Percentiles rank a stretch among this genome's conserved stretches.
Conservation (phyloP, 2,888 invertebrate species). For the Caenorhabditis drosophilae region DNA sequence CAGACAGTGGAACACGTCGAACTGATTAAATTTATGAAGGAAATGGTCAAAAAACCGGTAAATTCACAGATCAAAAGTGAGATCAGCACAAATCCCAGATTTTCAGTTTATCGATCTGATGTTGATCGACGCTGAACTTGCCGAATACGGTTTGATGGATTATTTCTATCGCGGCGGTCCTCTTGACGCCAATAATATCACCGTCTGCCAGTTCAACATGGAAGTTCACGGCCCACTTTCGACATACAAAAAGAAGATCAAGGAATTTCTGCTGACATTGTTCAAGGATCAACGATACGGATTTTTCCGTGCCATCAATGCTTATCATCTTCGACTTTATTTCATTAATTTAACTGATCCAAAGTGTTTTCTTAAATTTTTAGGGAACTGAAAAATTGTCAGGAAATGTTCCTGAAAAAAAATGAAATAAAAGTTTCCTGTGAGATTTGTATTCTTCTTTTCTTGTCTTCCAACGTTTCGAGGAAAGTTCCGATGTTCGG, state of each 20-base stretch:
- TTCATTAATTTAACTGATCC: background rate
- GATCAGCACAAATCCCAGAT: too few species aligned
- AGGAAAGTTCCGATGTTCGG: too few species aligned
- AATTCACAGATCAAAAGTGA: too few species aligned
- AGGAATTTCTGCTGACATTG: background rate
- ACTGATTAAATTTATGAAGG: too few species aligned
- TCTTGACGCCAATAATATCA: background rate
- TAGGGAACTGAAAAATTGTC: background rate
- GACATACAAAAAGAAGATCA: background rate
- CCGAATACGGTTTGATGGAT: background rate
- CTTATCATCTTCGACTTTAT: background rate
- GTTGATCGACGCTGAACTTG: slow-evolving; percentile 6
- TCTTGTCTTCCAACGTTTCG: too few species aligned
- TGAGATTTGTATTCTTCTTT: too few species aligned
- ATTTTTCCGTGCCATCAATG: background rate
- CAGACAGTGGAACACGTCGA: too few species aligned
- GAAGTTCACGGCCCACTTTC: background rate
- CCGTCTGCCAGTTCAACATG: slow-evolving; percentile 6
- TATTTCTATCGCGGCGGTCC: background rate
- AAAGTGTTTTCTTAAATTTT: background rate
- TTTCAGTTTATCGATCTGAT: slow-evolving; percentile 7
- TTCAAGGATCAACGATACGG: background rate
- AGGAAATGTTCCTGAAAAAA: too few species aligned
- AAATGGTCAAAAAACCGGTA: too few species aligned
- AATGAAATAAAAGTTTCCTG: too few species aligned